Evolutionary conservation across 1,140 invertebrate species (phyloP).

Genomic region (Neodiprion fabricii): DNA sequence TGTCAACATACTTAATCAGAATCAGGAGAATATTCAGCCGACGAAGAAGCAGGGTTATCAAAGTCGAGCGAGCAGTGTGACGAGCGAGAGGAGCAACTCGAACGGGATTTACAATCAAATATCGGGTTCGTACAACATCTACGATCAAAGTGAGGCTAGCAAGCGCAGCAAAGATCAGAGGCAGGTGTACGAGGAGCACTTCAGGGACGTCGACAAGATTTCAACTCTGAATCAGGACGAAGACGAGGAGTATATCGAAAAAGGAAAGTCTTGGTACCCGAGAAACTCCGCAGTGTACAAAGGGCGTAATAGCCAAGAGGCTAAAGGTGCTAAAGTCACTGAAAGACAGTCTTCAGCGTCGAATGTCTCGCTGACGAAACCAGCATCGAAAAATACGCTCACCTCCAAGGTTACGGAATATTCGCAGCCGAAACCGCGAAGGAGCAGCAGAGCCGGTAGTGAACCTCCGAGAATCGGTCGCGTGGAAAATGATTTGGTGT

Average conservation of each 20-base stretch:
- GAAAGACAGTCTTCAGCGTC: constrained; percentile 20
- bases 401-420: constrained; percentile 10
- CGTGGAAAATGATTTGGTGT: constrained; percentile 44
- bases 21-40: too few species aligned
- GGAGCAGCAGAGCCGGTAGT: constrained; percentile 53
- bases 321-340: constrained; percentile 35
- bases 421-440: constrained; percentile 33
- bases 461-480: constrained; percentile 53
- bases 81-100: too few species aligned
- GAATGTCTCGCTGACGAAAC: constrained; percentile 39
- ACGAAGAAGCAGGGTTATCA: too few species aligned
- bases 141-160: neutral
- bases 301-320: constrained; percentile 20
- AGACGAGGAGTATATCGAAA: too few species aligned
- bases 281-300: constrained; percentile 44
- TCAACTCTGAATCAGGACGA: constrained; percentile 45
- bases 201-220: constrained; percentile 57
- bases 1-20: too few species aligned
- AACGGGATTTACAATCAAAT: too few species aligned
- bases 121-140: neutral
- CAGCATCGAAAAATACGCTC: neutral
- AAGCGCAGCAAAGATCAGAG: too few species aligned
- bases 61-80: too few species aligned
- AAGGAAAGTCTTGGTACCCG: too few species aligned
- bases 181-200: constrained; percentile 31